Base-by-base conservation (phyloP, 2,113 vertebrate species). In the Heterotis niloticus region DNA sequence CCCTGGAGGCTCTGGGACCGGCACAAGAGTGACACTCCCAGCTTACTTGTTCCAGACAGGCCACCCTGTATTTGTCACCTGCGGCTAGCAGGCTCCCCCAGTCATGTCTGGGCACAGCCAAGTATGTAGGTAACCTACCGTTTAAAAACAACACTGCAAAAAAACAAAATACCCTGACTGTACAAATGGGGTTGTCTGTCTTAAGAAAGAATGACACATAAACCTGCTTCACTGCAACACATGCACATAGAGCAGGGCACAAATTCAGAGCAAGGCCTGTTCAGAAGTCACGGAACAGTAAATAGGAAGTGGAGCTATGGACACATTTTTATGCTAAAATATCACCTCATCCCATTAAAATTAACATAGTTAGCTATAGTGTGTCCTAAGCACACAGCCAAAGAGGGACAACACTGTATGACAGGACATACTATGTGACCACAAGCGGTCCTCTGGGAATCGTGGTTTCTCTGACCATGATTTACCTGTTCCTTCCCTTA, bases 41-140 rank as follows among this genome's bases (percentile, higher is more conserved):
- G 14, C 10, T 44, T 14, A 77, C 26, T 64, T 44, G 74, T 29
- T 20, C 29, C 44, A 64, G 44, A 77, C 51, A 65, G 5, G 62
- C n/a, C 74, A 29, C 80, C 23, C 64, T 11, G 13, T 1, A 14
- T 13, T 28, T 44, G 16, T 64, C 60, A 71, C 26, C 72, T 24
- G 24, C 51, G 34, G 77, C 24, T n/a, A 10, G 18, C 23, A 1
- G 28, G 26, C 20, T 5, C n/a, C 12, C 16, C n/a, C 5, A 65
- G 16, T 78, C 75, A 18, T 69, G 77, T 18, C 66, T 73, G 77
- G 77, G 20, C 79, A 64, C 72, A 77, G 75, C 62, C 52, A 71
- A 75, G 64, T 80, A 77, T 79, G 75, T 44, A 66, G 64, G 51
- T 66, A 62, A 77, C 23, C 72, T 24, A 56, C 70, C 24, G 16